Evolutionary conservation across 1,140 invertebrate species (phyloP), one percentile per base, ranked within the genome.

Genomic region (Xylocopa sonorina): DNA sequence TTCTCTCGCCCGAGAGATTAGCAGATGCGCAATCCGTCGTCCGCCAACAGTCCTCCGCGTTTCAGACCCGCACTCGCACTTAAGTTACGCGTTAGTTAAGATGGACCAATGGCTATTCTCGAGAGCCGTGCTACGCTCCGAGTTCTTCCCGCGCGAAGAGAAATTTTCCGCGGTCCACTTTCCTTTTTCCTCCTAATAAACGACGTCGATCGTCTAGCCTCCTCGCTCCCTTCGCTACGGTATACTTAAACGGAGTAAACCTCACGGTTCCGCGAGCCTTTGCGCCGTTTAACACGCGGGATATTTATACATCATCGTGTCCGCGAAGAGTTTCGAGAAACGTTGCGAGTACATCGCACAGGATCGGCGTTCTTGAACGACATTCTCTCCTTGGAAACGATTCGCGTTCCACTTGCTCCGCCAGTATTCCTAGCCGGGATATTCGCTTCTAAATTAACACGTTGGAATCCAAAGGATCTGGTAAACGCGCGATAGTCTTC

Each of bases 1-100:
- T 86, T 79, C 75, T 86, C 75, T 86, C 85, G 83, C 84, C 80
- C 82, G 80, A 86, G 80, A 87, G 88, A 89, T 89, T 89, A 89
- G 82, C 80, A 62, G 29, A 43, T 51, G 55, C 78, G 72, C 78
- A 41, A 46, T 48, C 60, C 10, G 29, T 55, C 24, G 41, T 16
- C 60, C 55, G 75, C 38, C 38, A n/a, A 4, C 38, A 57, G 69
- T 63, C 81, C 63, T 76, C 62, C 60, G 69, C 50, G 57, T 71
- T 55, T 67, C 75, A 38, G 32, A 41, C 10, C 29, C 3, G 16
- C 12, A 34, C 50, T 83, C 38, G 71, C 68, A 77, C 77, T 84
- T 84, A 80, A 80, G 83, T 84, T 83, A 84, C 71, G 82, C 82
- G 51, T 75, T 66, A 74, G 76, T 79, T 76, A 66, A 80, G 83